Conservation (phyloP, 2,797 vertebrate genomes). For the Borostomias antarcticus region DNA sequence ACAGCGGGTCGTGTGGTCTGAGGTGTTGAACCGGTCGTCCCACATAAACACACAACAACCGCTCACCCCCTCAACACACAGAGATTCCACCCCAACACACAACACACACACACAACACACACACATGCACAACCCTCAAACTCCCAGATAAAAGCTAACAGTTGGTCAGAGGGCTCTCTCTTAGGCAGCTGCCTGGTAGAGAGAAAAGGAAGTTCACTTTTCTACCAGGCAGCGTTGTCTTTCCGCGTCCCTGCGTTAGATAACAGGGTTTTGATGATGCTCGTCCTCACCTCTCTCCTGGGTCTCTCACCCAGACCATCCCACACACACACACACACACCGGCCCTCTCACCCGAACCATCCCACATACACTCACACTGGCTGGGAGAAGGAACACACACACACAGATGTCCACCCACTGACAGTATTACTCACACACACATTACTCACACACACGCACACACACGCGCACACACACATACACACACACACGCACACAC, state of each 20-base stretch:
- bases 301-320: slow-evolving; percentile 11
- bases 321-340: slow-evolving; percentile 36
- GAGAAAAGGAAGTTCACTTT: background rate
- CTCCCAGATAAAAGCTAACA: too few species aligned
- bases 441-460: background rate
- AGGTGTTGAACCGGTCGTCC: background rate
- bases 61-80: background rate
- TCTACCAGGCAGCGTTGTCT: background rate
- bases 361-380: slow-evolving; percentile 70
- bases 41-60: background rate
- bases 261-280: slow-evolving; percentile 75
- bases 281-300: slow-evolving; percentile 72
- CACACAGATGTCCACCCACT: slow-evolving; percentile 38
- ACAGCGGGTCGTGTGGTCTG: too few species aligned
- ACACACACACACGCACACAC: background rate
- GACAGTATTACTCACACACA: too few species aligned
- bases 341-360: slow-evolving; percentile 69
- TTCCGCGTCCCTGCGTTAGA: slow-evolving; percentile 65
- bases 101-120: too few species aligned
- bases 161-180: too few species aligned
- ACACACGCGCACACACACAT: background rate
- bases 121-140: too few species aligned
- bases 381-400: slow-evolving; percentile 49
- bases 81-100: background rate
- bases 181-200: too few species aligned